Evolutionary conservation across 2,888 invertebrate genomes (phyloP).

Genomic region (Lysandra coridon): DNA sequence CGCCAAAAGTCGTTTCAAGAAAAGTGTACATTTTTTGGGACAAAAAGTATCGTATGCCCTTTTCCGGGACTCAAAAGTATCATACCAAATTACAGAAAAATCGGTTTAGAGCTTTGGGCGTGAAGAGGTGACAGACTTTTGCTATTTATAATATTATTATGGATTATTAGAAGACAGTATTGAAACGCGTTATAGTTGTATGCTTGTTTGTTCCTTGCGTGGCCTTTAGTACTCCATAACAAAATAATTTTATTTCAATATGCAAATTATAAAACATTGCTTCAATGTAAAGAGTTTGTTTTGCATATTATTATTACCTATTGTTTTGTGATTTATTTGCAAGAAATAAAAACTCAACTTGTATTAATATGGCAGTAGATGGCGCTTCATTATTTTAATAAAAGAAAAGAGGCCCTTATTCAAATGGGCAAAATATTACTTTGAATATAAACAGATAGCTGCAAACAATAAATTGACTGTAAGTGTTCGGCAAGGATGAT

Average conservation of each 20-base stretch:
- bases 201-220: neutral
- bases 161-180: neutral
- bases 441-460: neutral
- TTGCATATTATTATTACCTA: neutral
- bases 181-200: neutral
- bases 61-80: too few species aligned
- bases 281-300: neutral
- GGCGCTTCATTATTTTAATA: neutral
- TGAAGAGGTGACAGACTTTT: too few species aligned
- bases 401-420: neutral
- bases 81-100: too few species aligned
- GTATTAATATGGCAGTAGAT: neutral
- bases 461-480: neutral
- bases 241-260: neutral
- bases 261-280: neutral
- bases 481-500: neutral
- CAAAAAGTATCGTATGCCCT: too few species aligned
- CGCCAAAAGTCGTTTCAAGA: too few species aligned
- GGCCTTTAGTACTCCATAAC: neutral
- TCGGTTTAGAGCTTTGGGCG: too few species aligned
- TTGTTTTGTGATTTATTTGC: neutral
- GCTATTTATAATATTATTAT: too few species aligned
- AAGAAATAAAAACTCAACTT: neutral
- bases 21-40: too few species aligned
- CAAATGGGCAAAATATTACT: neutral